These are phyloP conservation scores for Ancistrus triradiatus DNA, from an alignment of 2,113 vertebrate genomes.

Conservation along the genomic window DNA sequence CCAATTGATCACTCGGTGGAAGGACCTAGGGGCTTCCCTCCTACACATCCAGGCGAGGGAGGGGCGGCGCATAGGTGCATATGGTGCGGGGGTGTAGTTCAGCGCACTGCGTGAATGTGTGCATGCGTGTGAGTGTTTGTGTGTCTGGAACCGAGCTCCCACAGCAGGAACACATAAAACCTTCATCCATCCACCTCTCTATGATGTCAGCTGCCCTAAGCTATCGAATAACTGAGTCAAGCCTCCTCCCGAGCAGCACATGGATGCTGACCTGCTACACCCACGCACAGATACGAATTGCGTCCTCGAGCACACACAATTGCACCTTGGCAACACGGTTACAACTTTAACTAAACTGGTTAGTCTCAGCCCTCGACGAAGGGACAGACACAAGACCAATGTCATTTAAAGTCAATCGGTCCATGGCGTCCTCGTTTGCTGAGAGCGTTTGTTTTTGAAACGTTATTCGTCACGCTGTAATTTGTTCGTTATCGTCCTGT, in stretches of 20 bases:
- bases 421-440: no score
- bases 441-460: no score
- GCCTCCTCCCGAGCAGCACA: constrained; percentile 31
- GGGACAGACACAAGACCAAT: no score
- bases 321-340: background rate
- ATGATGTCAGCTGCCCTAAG: constrained; percentile 35
- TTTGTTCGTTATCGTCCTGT: no score
- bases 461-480: no score
- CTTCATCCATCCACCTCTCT: constrained; percentile 45
- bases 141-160: constrained; percentile 9
- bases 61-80: constrained; percentile 36
- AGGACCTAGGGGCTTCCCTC: constrained; percentile 49
- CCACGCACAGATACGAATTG: constrained; percentile 19
- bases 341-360: no score
- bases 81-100: constrained; percentile 40
- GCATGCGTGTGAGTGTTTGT: constrained; percentile 36
- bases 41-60: constrained; percentile 40
- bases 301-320: constrained; percentile 21
- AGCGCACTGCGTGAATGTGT: constrained; percentile 22
- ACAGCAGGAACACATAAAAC: constrained; percentile 37
- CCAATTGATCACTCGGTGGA: constrained; percentile 46
- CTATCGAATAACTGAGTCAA: constrained; percentile 44
- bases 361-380: no score
- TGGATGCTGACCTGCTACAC: constrained; percentile 16
- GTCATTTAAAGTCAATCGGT: no score